Percentiles rank a stretch among this genome's conserved stretches.
These are phyloP conservation scores for Cryptotermes secundus DNA, from an alignment of 1,140 invertebrate species.

Conservation along the genomic window DNA sequence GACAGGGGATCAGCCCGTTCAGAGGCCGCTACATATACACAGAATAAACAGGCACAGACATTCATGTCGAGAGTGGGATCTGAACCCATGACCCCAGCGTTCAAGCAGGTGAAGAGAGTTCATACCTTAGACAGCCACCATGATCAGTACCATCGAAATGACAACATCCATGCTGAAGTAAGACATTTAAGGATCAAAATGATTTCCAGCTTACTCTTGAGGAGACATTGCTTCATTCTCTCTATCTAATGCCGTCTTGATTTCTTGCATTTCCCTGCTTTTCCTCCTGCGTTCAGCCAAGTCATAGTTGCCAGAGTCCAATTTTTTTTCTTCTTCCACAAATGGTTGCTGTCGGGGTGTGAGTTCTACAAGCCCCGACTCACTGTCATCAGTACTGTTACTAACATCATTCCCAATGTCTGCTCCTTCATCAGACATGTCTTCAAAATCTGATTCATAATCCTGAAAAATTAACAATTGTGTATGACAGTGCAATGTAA, in stretches of 20 bases:
- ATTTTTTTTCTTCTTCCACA: constrained; percentile 61
- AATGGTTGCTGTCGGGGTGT: constrained; percentile 11
- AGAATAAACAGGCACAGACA: too few species aligned
- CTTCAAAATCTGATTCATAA: constrained; percentile 59
- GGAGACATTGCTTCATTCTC: constrained; percentile 34
- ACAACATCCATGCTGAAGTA: background rate
- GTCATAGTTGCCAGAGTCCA: constrained; percentile 69
- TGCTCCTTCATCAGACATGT: constrained; percentile 44
- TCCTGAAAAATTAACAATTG: constrained; percentile 45
- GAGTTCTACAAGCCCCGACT: constrained; percentile 31
- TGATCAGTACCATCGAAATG: too few species aligned
- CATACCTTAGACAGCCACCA: too few species aligned
- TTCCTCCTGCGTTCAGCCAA: constrained; percentile 50
- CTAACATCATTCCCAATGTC: constrained; percentile 24
- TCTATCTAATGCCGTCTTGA: constrained; percentile 32
- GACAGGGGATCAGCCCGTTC: too few species aligned
- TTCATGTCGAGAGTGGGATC: too few species aligned
- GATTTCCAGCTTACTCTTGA: background rate
- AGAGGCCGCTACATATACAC: too few species aligned
- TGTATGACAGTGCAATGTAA: too few species aligned
- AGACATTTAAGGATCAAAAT: background rate
- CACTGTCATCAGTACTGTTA: constrained; percentile 29
- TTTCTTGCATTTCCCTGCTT: constrained; percentile 34
- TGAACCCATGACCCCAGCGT: too few species aligned
- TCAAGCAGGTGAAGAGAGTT: too few species aligned